Evolutionary conservation across 2,888 invertebrate species (phyloP).

Genomic region (Ophioninae sp.): DNA sequence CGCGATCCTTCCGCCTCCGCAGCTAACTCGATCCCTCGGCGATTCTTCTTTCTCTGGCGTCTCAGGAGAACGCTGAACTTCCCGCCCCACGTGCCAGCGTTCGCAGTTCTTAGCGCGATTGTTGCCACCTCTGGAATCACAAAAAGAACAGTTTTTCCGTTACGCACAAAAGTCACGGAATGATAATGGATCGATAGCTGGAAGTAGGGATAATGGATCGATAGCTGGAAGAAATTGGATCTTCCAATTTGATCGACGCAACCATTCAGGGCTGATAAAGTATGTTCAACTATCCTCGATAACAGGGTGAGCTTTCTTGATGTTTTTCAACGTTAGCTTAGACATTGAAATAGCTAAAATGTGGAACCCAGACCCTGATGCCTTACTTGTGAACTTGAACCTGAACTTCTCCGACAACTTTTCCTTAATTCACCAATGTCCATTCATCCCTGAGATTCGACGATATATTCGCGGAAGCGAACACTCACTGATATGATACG

Average conservation of each 20-base stretch:
- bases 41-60: conserved; percentile 37
- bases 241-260: background rate
- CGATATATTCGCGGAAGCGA: background rate
- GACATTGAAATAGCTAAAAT: background rate
- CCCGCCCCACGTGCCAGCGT: conserved; percentile 76
- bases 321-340: background rate
- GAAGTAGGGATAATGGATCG: too few species aligned
- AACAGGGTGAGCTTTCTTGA: background rate
- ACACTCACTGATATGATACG: background rate
- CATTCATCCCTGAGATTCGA: background rate
- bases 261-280: background rate
- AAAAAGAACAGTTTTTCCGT: conserved; percentile 16
- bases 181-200: background rate
- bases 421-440: background rate
- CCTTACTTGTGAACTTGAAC: background rate
- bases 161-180: background rate
- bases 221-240: too few species aligned
- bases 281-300: too few species aligned
- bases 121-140: conserved; percentile 76
- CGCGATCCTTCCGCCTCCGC: conserved; percentile 54
- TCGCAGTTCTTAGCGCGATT: conserved; percentile 73
- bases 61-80: conserved; percentile 73
- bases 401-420: too few species aligned
- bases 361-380: background rate
- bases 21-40: conserved; percentile 66